Evolutionary conservation across 2,888 invertebrate species (phyloP), one percentile per base, ranked within the genome.

Genomic region (Lacanobia wlatinum): DNA sequence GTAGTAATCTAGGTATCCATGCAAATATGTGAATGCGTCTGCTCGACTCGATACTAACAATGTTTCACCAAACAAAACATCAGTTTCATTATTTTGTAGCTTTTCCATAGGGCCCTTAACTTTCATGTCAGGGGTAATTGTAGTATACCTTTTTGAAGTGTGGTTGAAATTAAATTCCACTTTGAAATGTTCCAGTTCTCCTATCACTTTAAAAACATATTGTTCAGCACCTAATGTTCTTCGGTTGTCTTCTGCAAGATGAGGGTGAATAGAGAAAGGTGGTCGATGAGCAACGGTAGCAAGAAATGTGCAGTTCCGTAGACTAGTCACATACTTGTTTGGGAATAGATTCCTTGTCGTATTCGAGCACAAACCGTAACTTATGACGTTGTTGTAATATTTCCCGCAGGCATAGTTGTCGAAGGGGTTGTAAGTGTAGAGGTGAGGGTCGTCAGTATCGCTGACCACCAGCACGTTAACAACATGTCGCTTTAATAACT

Each of bases 341-440:
- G 88, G 87, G 71, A 86, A 92, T 8, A 92, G 75, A 61, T 87
- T 48, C 3, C 65, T 59, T 2, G 73, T 73, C 21, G 72, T 40
- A 9, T 76, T 58, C 16, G 69, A 70, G 77, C 94, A 94, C 70
- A 87, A 83, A 18, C 94, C 94, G 4, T 86, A 83, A 50, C 85
- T 77, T 34, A 90, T 90, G 8, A 93, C 75, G 58, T 78, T 78
- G 9, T 84, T 80, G 67, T 90, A 94, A 63, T 87, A 87, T 66
- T 87, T 89, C 6, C 94, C 94, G 70, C 94, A 94, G 0, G 89
- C 89, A 56, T 87, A 90, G 67, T 93, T 90, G 61, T 92, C 90
- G 55, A 86, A 93, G 1, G 93, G 92, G 74, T 94, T 91, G 75
- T 92, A 94, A 0, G 91, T 88, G 72, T 90, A 93, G 9, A 94